A percentile compares a stretch with the other conserved stretches of the same genome.
phyloP scores from a whole-genome alignment of 2,797 vertebrate species.

The Astyanax mexicanus region DNA sequence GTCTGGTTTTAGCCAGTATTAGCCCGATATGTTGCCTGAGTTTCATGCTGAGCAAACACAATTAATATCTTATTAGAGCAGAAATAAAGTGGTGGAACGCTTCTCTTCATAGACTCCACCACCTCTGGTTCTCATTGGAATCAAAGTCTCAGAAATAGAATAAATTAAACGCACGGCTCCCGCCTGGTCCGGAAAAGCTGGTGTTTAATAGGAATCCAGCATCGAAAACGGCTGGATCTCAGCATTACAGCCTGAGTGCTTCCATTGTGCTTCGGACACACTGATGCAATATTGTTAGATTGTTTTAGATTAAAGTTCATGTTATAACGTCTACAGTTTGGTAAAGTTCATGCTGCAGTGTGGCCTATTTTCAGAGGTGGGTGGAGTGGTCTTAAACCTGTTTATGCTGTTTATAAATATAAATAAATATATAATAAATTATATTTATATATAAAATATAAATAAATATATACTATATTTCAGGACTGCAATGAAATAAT shows the following conservation, averaged over 20 bases:
- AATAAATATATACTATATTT: too few relatives aligned
- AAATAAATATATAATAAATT: too few relatives aligned
- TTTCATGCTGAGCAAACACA: not conserved
- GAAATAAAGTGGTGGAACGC: not conserved
- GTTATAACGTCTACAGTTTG: conserved; percentile 21
- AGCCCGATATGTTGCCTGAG: not conserved
- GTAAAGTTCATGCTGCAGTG: conserved; percentile 30
- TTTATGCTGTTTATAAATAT: too few relatives aligned
- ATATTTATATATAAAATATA: too few relatives aligned
- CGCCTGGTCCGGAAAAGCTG: not conserved
- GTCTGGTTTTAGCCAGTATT: not conserved
- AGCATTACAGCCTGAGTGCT: not conserved
- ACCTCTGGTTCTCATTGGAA: conserved; percentile 11
- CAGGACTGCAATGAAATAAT: too few relatives aligned
- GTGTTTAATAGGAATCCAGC: not conserved
- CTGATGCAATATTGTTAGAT: conserved; percentile 11
- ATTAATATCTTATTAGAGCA: conserved; percentile 17
- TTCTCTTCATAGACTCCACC: not conserved
- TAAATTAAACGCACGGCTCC: not conserved
- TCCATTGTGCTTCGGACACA: not conserved
- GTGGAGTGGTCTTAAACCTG: not conserved
- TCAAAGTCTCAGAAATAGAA: conserved; percentile 9
- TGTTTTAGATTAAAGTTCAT: conserved; percentile 27
- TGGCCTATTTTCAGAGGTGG: not conserved
- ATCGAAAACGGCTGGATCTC: not conserved